Evolutionary conservation across 2,113 vertebrate genomes (phyloP), one percentile per base, ranked within the genome.

Genomic region (Clinocottus analis): DNA sequence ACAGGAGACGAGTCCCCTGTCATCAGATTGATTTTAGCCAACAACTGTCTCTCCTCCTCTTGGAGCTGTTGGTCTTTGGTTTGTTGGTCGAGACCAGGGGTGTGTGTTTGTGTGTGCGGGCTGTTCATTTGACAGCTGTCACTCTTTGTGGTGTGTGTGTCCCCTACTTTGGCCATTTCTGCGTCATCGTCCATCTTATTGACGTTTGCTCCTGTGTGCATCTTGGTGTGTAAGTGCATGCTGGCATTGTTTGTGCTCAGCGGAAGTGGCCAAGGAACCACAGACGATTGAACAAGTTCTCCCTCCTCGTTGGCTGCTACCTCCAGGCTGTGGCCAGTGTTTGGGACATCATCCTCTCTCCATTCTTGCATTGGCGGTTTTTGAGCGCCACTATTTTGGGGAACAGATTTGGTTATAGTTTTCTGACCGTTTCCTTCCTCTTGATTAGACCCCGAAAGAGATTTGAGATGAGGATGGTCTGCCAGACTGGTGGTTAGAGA

Each of bases 11-110:
- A 37, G 25, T 91, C 88, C 1, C 79, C 81, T 19, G 82, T 88
- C 93, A 94, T 89, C 74, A 79, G 72, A 1, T 2, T 17, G 25
- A 95, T 88, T 81, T 90, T 94, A 41, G 86, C 89, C 82, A 95
- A 72, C 33, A 94, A 66, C 3, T 86, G n/a, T 7, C 56, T 78
- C 73, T 95, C 94, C 56, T 94, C 94, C 31, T 91, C 83, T 25
- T 67, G 66, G 29, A 93, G 88, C 75, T 75, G 85, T 43, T 87
- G 83, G 8, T 81, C 55, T 77, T 82, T 87, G 27, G 65, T 73
- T 35, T 56, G 17, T 56, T 0, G 63, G n/a, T 14, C 11, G 14
- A 19, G 27, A 29, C 73, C 83, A 11, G 31, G 4, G 6, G 23
- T 64, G 27, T 80, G 72, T 29, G 29, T 51, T 37, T 23, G 13